phyloP scores from a whole-genome alignment of 2,888 invertebrate species.

The Xestia rhomboidea region DNA sequence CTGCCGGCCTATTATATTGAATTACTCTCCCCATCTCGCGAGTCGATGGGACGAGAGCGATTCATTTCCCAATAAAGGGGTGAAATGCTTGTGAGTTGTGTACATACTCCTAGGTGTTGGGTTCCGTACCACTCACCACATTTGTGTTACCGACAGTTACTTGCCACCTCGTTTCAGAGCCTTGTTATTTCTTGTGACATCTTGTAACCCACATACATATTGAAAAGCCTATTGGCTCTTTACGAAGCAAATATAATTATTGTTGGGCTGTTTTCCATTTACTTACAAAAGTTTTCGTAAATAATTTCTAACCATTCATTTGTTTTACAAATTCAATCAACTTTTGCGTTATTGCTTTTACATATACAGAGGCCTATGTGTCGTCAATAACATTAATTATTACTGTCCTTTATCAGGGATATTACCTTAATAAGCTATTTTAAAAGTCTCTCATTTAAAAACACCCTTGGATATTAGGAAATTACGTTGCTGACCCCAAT shows the following conservation, averaged over 20 bases:
- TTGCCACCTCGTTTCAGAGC: slow-evolving; percentile 20
- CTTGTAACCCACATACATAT: slow-evolving; percentile 1
- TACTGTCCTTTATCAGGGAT: background rate
- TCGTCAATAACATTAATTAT: background rate
- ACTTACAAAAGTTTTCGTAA: background rate
- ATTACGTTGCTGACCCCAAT: slow-evolving; percentile 17
- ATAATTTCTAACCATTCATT: background rate
- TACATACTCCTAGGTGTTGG: slow-evolving; percentile 49
- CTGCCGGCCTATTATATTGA: slow-evolving; percentile 68
- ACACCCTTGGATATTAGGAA: slow-evolving; percentile 3
- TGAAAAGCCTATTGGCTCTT: slow-evolving; percentile 18
- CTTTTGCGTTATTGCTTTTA: background rate
- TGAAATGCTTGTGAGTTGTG: slow-evolving; percentile 59
- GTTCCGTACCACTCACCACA: slow-evolving; percentile 58
- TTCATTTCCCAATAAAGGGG: slow-evolving; percentile 66
- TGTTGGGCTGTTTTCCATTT: background rate
- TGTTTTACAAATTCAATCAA: background rate
- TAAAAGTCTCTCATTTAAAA: slow-evolving; percentile 5
- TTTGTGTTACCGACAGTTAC: slow-evolving; percentile 38
- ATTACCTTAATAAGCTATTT: background rate
- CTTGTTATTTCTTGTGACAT: slow-evolving; percentile 46
- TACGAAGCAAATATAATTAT: slow-evolving; percentile 1
- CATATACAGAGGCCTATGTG: background rate
- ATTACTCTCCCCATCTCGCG: slow-evolving; percentile 68
- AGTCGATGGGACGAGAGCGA: slow-evolving; percentile 63